These are phyloP conservation scores for Rhagologus leucostigma DNA, from an alignment of 2,113 vertebrate genomes.

Conservation along the genomic window DNA sequence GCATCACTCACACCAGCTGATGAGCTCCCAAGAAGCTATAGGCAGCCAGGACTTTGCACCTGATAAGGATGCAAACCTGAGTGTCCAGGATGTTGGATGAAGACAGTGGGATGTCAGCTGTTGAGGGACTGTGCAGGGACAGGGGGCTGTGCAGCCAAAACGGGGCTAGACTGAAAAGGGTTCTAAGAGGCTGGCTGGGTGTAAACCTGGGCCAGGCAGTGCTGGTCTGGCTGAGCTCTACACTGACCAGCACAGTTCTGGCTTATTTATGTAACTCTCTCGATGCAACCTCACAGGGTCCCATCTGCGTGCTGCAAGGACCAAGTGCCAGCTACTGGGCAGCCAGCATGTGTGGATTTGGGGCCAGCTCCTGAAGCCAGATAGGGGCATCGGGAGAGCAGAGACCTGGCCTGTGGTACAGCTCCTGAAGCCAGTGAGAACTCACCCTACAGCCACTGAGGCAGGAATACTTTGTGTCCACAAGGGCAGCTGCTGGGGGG, in stretches of 20 bases:
- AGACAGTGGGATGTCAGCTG: background rate
- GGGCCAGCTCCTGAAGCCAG: background rate
- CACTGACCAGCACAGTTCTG: background rate
- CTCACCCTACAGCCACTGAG: background rate
- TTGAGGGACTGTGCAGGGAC: background rate
- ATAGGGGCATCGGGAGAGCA: background rate
- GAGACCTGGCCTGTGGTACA: background rate
- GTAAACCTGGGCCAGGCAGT: background rate
- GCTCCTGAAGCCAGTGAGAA: background rate
- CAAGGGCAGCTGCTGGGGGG: background rate
- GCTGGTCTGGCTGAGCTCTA: background rate
- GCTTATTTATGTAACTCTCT: background rate
- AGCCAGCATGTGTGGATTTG: accelerated
- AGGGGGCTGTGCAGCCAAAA: background rate
- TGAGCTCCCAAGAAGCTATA: background rate
- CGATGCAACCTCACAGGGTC: background rate
- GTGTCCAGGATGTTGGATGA: background rate
- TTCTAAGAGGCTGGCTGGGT: accelerated
- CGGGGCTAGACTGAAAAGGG: background rate
- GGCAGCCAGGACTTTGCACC: background rate
- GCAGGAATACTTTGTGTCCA: background rate
- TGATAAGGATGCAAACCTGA: background rate
- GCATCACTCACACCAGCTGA: background rate
- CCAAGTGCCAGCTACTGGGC: background rate
- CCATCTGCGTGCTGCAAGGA: background rate